Evolutionary conservation across 2,797 vertebrate genomes (phyloP).

Genomic region (Macrochelys suwanniensis): DNA sequence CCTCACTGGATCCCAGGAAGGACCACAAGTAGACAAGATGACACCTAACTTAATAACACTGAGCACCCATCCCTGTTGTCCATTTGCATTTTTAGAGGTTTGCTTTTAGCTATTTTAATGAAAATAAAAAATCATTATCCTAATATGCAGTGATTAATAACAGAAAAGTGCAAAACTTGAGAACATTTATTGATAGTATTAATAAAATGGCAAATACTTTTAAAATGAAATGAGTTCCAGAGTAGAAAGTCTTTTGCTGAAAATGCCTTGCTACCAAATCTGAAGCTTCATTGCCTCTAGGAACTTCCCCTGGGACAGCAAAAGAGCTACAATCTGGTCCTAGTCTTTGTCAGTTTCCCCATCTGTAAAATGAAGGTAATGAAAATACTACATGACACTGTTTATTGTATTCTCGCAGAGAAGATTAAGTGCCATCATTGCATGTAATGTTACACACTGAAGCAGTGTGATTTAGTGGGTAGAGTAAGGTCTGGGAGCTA

Average conservation of each 20-base stretch:
- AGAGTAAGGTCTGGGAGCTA: neutral
- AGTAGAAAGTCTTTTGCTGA: neutral
- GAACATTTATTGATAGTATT: neutral
- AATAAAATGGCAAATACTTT: neutral
- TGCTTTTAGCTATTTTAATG: neutral
- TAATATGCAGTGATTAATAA: constrained; percentile 23
- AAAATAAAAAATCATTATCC: neutral
- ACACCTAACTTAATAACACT: neutral
- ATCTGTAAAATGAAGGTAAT: neutral
- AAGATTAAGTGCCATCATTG: neutral
- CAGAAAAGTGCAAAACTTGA: constrained; percentile 1
- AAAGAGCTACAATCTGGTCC: neutral
- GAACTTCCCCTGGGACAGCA: neutral
- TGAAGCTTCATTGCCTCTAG: fast-evolving
- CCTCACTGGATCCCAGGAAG: neutral
- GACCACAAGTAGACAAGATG: fast-evolving
- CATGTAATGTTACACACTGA: neutral
- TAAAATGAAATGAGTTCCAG: neutral
- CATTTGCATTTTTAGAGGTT: neutral
- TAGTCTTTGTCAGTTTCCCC: neutral
- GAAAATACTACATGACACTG: neutral
- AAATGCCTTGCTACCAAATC: neutral
- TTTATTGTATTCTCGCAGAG: neutral
- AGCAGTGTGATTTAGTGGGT: neutral
- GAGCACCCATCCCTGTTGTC: neutral